Evolutionary conservation across 2,888 invertebrate genomes (phyloP).

Genomic region (Tetragnatha montana): DNA sequence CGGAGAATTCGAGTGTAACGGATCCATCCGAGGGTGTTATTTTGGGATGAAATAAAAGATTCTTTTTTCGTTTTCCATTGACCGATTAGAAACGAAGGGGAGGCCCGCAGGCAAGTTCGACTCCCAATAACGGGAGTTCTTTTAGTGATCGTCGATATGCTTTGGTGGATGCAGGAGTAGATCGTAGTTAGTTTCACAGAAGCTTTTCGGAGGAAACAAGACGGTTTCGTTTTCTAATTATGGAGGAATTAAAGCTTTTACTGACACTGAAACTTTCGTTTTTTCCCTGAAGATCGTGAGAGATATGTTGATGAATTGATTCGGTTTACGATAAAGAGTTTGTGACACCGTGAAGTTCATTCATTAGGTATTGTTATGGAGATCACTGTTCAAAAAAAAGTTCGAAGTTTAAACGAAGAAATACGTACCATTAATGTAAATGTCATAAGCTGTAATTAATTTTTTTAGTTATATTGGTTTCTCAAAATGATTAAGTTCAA

Average conservation of each 20-base stretch:
- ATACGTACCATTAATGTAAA: too few species aligned
- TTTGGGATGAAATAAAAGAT: conserved; percentile 34
- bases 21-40: conserved; percentile 28
- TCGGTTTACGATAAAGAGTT: background rate
- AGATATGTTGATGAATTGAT: too few species aligned
- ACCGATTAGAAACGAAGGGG: conserved; percentile 50
- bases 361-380: too few species aligned
- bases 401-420: too few species aligned
- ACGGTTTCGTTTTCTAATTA: conserved; percentile 62
- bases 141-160: conserved; percentile 28
- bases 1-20: conserved; percentile 24
- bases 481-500: too few species aligned
- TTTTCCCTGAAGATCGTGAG: background rate
- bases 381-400: too few species aligned
- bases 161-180: conserved; percentile 26
- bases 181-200: background rate
- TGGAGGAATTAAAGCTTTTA: conserved; percentile 31
- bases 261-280: background rate
- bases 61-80: conserved; percentile 56
- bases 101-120: conserved; percentile 14
- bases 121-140: conserved; percentile 2
- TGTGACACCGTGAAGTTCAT: background rate
- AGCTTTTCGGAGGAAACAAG: background rate
- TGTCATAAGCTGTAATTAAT: too few species aligned
- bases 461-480: too few species aligned